Conservation (phyloP, 2,888 invertebrate genomes). For the Nipponacmea schrenckii region DNA sequence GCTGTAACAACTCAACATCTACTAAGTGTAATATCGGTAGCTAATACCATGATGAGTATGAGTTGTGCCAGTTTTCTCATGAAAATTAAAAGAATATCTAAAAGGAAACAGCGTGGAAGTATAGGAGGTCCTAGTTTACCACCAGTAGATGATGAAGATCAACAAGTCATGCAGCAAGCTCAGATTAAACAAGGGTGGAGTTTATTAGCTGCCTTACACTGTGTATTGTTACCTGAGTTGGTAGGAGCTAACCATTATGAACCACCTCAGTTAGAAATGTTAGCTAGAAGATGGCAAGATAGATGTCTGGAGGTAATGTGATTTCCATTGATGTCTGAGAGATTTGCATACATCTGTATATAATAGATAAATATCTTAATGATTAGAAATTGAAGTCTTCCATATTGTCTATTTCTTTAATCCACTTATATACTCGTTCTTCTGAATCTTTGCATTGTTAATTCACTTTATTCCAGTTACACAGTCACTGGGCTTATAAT, state of each 20-base stretch:
- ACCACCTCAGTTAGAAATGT: constrained; percentile 95
- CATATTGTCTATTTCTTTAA: too few species aligned
- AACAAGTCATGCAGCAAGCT: constrained; percentile 72
- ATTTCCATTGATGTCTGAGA: not conserved
- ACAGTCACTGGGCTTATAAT: too few species aligned
- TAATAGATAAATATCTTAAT: too few species aligned
- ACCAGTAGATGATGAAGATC: not conserved
- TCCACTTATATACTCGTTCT: too few species aligned
- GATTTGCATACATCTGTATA: too few species aligned
- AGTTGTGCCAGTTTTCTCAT: constrained; percentile 85
- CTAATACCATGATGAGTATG: constrained; percentile 97
- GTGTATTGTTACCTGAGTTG: constrained; percentile 93
- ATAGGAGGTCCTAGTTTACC: not conserved
- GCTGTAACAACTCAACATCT: constrained; percentile 96
- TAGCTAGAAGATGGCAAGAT: constrained; percentile 98
- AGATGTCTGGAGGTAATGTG: constrained; percentile 88
- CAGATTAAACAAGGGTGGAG: constrained; percentile 99
- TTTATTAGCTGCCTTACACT: constrained; percentile 92
- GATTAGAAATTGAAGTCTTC: too few species aligned
- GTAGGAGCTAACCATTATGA: constrained; percentile 82
- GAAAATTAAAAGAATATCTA: constrained; percentile 14
- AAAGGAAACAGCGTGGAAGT: constrained; percentile 4
- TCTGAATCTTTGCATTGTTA: too few species aligned
- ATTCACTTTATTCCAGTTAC: too few species aligned
- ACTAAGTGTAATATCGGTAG: constrained; percentile 90